Evolutionary conservation across 2,888 invertebrate species (phyloP).

Genomic region (Drosophila cognata): DNA sequence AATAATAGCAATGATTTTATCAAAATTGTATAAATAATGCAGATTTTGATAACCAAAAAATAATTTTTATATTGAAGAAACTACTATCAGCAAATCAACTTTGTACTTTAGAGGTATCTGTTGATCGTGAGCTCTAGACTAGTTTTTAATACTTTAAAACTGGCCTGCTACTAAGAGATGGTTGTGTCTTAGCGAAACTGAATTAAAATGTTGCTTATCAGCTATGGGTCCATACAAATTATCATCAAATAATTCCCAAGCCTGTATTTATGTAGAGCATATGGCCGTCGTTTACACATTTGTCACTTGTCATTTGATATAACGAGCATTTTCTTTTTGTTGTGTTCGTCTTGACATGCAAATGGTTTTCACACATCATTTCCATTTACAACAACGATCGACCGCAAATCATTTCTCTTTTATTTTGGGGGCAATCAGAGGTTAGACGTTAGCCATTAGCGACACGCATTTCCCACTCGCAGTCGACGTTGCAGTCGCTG

Average conservation of each 20-base stretch:
- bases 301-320: conserved; percentile 41
- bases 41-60: too few relatives aligned
- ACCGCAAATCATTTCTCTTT: conserved; percentile 51
- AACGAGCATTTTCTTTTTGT: conserved; percentile 17
- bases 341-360: conserved; percentile 21
- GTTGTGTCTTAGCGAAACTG: not conserved
- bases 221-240: not conserved
- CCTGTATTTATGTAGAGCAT: conserved; percentile 22
- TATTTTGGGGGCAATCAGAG: conserved; percentile 41
- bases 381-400: conserved; percentile 22
- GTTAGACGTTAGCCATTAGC: conserved; percentile 69
- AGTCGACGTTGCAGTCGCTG: conserved; percentile 12
- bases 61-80: too few relatives aligned
- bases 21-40: too few relatives aligned
- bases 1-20: not conserved
- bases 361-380: conserved; percentile 52
- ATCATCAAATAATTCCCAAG: not conserved
- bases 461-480: conserved; percentile 56
- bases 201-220: not conserved
- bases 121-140: not conserved
- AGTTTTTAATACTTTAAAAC: not conserved
- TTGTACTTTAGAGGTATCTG: not conserved
- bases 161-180: not conserved
- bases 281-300: conserved; percentile 23
- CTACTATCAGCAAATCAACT: not conserved